A percentile compares a stretch with the other conserved stretches of the same genome.
Conservation (phyloP, 30 jellyfish, hydroid and myxozoan species). For the Catostylus mosaicus region DNA sequence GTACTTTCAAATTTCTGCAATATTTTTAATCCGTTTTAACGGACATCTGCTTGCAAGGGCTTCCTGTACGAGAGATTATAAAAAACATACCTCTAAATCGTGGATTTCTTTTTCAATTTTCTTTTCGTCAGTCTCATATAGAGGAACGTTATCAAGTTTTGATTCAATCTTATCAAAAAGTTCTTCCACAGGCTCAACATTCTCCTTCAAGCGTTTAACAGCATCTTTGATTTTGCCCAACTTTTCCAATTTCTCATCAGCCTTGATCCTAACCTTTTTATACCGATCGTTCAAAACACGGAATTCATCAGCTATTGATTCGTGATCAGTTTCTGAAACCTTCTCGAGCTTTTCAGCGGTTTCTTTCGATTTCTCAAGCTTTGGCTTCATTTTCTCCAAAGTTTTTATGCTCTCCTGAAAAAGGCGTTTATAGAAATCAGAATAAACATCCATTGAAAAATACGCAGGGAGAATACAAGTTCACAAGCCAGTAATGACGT, state of each 20-base stretch:
- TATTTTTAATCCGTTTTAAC: too few species aligned
- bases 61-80: too few species aligned
- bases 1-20: too few species aligned
- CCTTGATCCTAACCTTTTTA: slow-evolving; percentile 13
- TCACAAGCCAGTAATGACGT: too few species aligned
- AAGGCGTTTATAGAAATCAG: too few species aligned
- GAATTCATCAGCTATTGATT: slow-evolving; percentile 19
- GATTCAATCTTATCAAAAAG: slow-evolving; percentile 69
- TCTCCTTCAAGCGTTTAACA: slow-evolving; percentile 46
- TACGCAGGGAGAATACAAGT: too few species aligned
- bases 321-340: slow-evolving; percentile 81
- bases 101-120: slow-evolving; percentile 79
- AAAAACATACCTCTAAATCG: slow-evolving; percentile 56
- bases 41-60: too few species aligned
- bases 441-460: too few species aligned
- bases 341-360: slow-evolving; percentile 23
- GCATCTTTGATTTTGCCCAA: slow-evolving; percentile 31
- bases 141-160: slow-evolving; percentile 28
- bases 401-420: slow-evolving; percentile 28
- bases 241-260: slow-evolving; percentile 44
- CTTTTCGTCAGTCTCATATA: slow-evolving; percentile 69
- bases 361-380: slow-evolving; percentile 68
- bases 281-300: slow-evolving; percentile 55
- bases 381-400: slow-evolving; percentile 68
- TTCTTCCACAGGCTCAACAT: slow-evolving; percentile 82